Evolutionary conservation across 2,797 vertebrate genomes (phyloP), one percentile per base, ranked within the genome.

Genomic region (Myotis myotis): DNA sequence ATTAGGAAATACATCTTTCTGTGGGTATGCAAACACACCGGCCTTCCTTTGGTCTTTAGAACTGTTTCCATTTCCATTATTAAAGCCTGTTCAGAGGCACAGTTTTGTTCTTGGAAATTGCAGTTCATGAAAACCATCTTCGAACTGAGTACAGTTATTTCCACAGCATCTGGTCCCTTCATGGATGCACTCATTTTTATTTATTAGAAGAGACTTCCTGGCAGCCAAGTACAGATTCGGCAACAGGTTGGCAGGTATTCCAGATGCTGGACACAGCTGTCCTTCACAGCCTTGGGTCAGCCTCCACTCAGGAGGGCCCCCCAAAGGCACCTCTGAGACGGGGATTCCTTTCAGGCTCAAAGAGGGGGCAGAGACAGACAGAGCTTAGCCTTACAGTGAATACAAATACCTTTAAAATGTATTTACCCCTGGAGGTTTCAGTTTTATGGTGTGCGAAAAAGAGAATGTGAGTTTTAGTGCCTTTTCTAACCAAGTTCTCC

Each of bases 1-100:
- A 90, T 97, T 96, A 98, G 94, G 88, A 96, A 92, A 97, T 94
- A 97, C 89, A 97, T 96, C 94, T 97, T 96, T 97, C 87, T 84
- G 72, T 88, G 95, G 57, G 72, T 94, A 86, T 96, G 96, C 74
- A 91, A 95, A 96, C 91, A 97, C 72, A 91, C 60, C 70, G 89
- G 13, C 83, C 66, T 72, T 95, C 81, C 49, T 84, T 97, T 95
- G 16, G 44, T 86, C 91, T 96, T 76, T 93, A 64, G 91, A 85
- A 80, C 44, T 94, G 85, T 79, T 97, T 95, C 80, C 85, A 36
- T 95, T 96, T 97, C 93, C 95, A 91, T 89, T 96, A 90, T 87
- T 95, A 96, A 96, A 85, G 78, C 47, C 83, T 91, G 60, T 70
- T 97, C 1, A 5, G 95, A 97, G 75, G 80, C 87, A 89, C 96